Evolutionary conservation across 2,888 invertebrate species (phyloP), one percentile per base, ranked within the genome.

Genomic region (Volucella inanis): DNA sequence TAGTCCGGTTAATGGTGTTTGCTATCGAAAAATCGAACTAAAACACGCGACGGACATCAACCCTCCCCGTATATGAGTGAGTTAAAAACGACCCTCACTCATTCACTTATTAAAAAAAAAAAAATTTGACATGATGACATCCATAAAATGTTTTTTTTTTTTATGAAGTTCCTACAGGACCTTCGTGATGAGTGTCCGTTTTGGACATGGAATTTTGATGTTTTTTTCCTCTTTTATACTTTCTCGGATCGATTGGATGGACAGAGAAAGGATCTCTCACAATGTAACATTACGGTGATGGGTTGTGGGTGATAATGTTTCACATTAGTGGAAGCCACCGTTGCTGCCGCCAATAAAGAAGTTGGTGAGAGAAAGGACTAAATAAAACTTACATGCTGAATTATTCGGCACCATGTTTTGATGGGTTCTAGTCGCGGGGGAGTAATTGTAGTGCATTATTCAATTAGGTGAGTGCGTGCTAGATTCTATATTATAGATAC

Each of bases 111-210:
- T 38, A 6, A 38, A 18, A 47, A 45, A 8, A 55, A 68, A 62
- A 45, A 77, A 75, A 80, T 81, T 72, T 81, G 81, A 81, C 81
- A 85, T 85, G 85, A 85, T 85, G 85, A 85, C 85, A 85, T 85
- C 85, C 85, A 85, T 85, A 85, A 85, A 85, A 85, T 81, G 79
- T 75, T 74, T 67, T 22, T 22, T 67, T 22, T 22, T 84, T 71
- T 75, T 76, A 76, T 76, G 59, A 70, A 72, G 71, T 72, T 85
- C 81, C 85, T 80, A 57, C 76, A 81, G 85, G 85, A 85, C 85
- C 85, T 85, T 85, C 85, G 85, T 85, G 85, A 55, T 64, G 85
- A 62, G 50, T 57, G 50, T 77, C 77, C 71, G 81, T 85, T 85
- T 80, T 54, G 50, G 55, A 64, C 72, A 47, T 47, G 71, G 85